Percentiles rank a stretch among this genome's conserved stretches.
phyloP scores from a whole-genome alignment of 2,113 vertebrate genomes.

The Sminthopsis crassicaudata region DNA sequence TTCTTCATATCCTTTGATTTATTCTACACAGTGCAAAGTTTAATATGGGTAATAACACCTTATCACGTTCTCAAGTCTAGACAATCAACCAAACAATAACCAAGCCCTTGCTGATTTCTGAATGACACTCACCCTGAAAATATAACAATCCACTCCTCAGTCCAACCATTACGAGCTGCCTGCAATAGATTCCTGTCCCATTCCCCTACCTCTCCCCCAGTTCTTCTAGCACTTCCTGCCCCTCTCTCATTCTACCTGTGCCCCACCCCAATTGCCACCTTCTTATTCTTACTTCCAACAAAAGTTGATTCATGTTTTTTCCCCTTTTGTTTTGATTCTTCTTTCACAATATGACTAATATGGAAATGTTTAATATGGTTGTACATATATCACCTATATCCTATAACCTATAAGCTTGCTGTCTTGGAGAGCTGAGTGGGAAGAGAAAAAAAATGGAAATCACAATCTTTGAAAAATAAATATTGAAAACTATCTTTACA shows the following conservation, averaged over 20 bases:
- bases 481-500: too few relatives aligned
- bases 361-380: too few relatives aligned
- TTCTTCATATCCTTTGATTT: not conserved
- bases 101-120: not conserved
- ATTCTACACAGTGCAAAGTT: not conserved
- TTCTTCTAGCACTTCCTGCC: not conserved
- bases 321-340: too few relatives aligned
- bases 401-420: too few relatives aligned
- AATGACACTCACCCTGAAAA: not conserved
- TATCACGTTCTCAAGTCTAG: not conserved
- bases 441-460: too few relatives aligned
- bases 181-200: not conserved
- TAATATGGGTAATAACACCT: not conserved
- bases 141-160: not conserved
- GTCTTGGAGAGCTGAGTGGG: too few relatives aligned
- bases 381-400: too few relatives aligned
- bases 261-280: not conserved
- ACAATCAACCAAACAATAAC: not conserved
- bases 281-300: not conserved
- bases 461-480: too few relatives aligned
- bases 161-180: not conserved
- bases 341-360: too few relatives aligned
- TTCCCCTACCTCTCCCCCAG: not conserved
- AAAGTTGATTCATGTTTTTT: not conserved
- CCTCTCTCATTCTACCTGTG: not conserved